Evolutionary conservation across 2,888 invertebrate species (phyloP), one percentile per base, ranked within the genome.

Genomic region (Aproaerema taeniolella): DNA sequence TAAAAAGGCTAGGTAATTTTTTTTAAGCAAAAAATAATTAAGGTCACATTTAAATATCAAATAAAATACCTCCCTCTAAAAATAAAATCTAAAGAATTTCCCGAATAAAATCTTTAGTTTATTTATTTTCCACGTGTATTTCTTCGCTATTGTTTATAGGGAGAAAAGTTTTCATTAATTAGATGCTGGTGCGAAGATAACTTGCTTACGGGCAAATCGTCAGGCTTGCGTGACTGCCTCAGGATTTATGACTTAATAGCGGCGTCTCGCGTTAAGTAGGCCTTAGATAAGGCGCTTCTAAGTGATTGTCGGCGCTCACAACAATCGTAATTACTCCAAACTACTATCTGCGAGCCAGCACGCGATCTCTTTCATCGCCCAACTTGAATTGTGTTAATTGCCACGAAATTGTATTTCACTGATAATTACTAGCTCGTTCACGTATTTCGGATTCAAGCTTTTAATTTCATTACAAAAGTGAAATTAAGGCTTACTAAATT

Each of bases 221-320:
- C 78, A 75, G 80, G 55, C 59, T 83, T 72, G 85, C 85, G 85
- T 86, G 85, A 79, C 85, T 73, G 47, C 57, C 50, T 52, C 51
- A 70, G 74, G 79, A 86, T 85, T 86, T 85, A 86, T 85, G 82
- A 81, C 83, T 86, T 85, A 83, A 86, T 86, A 85, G 81, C 68
- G 58, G 62, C 73, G 76, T 73, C 72, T 65, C 75, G 72, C 81
- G 79, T 79, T 83, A 83, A 85, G 81, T 81, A 83, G 79, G 75
- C 58, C 80, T 82, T 76, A 83, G 85, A 85, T 85, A 85, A 86
- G 85, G 78, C 70, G 76, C 73, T 71, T 79, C 78, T 86, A 85
- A 85, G 83, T 86, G 85, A 86, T 83, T 85, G 85, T 85, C 83
- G 85, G 82, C 75, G 67, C 75, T 82, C 83, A 82, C 83, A 83